These are phyloP conservation scores for Ciconia maguari DNA, from an alignment of 2,113 vertebrate genomes.

Conservation along the genomic window DNA sequence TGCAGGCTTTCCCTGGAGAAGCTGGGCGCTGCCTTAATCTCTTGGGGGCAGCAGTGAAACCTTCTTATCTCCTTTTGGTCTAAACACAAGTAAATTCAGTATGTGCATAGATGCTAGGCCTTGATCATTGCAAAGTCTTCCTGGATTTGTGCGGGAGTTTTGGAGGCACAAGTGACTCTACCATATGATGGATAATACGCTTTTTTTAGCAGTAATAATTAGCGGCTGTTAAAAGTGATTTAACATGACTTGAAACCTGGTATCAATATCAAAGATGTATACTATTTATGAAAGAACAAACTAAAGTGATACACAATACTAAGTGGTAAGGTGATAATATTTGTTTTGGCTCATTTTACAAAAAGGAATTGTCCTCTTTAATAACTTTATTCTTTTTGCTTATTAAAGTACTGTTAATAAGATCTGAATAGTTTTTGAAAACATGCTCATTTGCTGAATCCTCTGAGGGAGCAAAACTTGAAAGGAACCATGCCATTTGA, in stretches of 20 bases:
- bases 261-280: not conserved
- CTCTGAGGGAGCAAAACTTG: not conserved
- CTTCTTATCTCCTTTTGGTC: not conserved
- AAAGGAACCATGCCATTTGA: not conserved
- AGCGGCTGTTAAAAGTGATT: not conserved
- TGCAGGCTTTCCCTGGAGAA: not conserved
- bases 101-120: not conserved
- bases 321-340: not conserved
- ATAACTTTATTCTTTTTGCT: not conserved
- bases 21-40: not conserved
- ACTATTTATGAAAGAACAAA: not conserved
- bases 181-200: not conserved
- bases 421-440: slow-evolving; percentile 11
- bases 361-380: not conserved
- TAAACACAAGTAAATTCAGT: not conserved
- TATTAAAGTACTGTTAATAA: not conserved
- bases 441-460: not conserved
- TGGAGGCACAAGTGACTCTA: not conserved
- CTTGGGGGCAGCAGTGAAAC: not conserved
- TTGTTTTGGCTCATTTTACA: not conserved
- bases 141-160: not conserved
- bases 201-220: not conserved
- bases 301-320: not conserved
- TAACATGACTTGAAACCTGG: not conserved
- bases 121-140: not conserved